phyloP scores from a whole-genome alignment of 2,797 vertebrate genomes.

The Hypotaenidia philippensis region DNA sequence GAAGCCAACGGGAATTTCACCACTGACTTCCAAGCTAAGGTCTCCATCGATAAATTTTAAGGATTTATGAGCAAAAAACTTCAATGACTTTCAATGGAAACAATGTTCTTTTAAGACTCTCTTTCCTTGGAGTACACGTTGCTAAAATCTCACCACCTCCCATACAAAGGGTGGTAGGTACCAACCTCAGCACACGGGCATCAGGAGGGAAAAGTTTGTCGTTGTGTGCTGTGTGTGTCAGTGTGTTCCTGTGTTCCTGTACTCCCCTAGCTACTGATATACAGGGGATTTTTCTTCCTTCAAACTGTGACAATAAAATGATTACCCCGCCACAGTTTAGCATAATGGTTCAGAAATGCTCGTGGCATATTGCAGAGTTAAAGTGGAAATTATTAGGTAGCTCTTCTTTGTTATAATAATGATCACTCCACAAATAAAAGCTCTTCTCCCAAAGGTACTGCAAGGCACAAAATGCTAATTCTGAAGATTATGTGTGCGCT shows the following conservation, averaged over 20 bases:
- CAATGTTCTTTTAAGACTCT: neutral
- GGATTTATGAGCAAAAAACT: neutral
- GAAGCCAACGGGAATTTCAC: neutral
- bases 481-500: slow-evolving; percentile 93
- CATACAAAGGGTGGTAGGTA: neutral
- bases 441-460: slow-evolving; percentile 91
- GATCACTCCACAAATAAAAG: slow-evolving; percentile 90
- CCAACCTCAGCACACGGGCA: neutral
- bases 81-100: neutral
- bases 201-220: slow-evolving; percentile 49
- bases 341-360: slow-evolving; percentile 88
- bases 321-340: slow-evolving; percentile 85
- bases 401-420: slow-evolving; percentile 89
- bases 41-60: neutral
- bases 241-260: neutral
- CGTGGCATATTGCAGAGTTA: slow-evolving; percentile 85
- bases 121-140: neutral
- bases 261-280: slow-evolving; percentile 69
- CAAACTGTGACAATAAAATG: slow-evolving; percentile 86
- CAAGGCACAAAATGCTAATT: slow-evolving; percentile 95
- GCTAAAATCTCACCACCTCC: neutral
- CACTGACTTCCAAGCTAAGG: neutral
- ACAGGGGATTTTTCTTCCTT: slow-evolving; percentile 82
- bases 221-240: neutral
- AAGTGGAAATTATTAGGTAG: slow-evolving; percentile 88